Percentiles rank a stretch among this genome's conserved stretches.
phyloP scores from a whole-genome alignment of 2,113 vertebrate species.

The Petroica traversi region DNA sequence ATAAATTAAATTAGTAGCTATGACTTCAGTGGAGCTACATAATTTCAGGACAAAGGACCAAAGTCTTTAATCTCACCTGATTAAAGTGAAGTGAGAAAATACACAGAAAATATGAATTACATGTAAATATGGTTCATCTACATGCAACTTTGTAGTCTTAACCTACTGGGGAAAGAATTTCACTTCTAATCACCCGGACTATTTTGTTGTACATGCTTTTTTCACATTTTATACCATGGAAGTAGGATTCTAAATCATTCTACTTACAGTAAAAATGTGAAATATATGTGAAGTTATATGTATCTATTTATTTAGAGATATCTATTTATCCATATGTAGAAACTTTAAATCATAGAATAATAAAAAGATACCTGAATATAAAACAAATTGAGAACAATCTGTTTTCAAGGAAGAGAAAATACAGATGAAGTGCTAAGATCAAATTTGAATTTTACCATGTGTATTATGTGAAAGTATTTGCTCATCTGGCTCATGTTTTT shows the following conservation, averaged over 20 bases:
- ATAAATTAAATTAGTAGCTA: neutral
- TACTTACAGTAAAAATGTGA: too few relatives aligned
- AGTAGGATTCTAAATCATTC: too few relatives aligned
- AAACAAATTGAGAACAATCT: neutral
- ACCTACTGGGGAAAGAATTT: neutral
- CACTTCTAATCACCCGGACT: neutral
- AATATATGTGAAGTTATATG: neutral
- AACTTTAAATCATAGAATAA: neutral
- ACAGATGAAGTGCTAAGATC: neutral
- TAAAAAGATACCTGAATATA: neutral
- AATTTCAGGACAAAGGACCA: neutral
- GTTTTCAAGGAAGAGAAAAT: neutral
- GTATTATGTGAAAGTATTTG: neutral
- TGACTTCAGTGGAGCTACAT: neutral
- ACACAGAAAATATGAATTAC: neutral
- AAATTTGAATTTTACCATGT: neutral
- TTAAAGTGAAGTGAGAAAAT: too few relatives aligned
- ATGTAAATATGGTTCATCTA: neutral
- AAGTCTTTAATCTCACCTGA: neutral
- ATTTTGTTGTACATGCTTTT: neutral
- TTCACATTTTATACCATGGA: too few relatives aligned
- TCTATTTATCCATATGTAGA: neutral
- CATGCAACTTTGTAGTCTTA: neutral
- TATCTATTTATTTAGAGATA: neutral
- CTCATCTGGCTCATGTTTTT: neutral